A percentile compares a stretch with the other conserved stretches of the same genome.
Evolutionary conservation across 2,113 vertebrate genomes (phyloP).

Genomic region (Ctenodactylus gundi): DNA sequence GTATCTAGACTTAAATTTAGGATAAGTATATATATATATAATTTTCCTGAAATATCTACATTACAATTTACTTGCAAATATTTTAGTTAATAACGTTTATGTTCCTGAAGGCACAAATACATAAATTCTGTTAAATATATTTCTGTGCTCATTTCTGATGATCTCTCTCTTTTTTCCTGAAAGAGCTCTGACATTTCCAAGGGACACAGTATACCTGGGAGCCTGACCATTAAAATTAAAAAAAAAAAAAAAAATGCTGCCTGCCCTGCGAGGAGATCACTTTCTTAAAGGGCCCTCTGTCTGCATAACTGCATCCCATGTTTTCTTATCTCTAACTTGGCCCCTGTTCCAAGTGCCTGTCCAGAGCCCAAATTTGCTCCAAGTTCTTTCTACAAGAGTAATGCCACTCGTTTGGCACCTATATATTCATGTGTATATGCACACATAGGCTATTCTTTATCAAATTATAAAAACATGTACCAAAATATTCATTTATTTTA

Average conservation of each 20-base stretch:
- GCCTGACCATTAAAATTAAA: constrained; percentile 59
- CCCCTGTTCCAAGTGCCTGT: constrained; percentile 29
- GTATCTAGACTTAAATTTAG: constrained; percentile 13
- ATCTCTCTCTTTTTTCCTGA: not conserved
- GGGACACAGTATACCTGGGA: constrained; percentile 71
- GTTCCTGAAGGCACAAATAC: constrained; percentile 74
- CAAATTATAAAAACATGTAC: constrained; percentile 3
- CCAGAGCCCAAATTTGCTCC: not conserved
- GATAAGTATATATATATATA: not conserved
- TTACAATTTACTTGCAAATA: constrained; percentile 43
- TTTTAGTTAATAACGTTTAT: constrained; percentile 73
- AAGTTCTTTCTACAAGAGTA: not conserved
- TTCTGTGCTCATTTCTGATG: not conserved
- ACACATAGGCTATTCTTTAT: not conserved
- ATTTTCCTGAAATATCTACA: constrained; percentile 56
- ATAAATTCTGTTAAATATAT: constrained; percentile 48
- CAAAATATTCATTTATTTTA: constrained; percentile 42
- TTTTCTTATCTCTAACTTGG: constrained; percentile 36
- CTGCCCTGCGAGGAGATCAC: constrained; percentile 60
- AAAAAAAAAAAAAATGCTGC: constrained; percentile 35
- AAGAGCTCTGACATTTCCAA: constrained; percentile 66
- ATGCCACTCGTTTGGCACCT: constrained; percentile 7
- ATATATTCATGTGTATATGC: not conserved
- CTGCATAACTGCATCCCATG: not conserved
- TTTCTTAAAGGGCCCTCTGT: constrained; percentile 72